Evolutionary conservation across 2,797 vertebrate genomes (phyloP).

Genomic region (Betta splendens): DNA sequence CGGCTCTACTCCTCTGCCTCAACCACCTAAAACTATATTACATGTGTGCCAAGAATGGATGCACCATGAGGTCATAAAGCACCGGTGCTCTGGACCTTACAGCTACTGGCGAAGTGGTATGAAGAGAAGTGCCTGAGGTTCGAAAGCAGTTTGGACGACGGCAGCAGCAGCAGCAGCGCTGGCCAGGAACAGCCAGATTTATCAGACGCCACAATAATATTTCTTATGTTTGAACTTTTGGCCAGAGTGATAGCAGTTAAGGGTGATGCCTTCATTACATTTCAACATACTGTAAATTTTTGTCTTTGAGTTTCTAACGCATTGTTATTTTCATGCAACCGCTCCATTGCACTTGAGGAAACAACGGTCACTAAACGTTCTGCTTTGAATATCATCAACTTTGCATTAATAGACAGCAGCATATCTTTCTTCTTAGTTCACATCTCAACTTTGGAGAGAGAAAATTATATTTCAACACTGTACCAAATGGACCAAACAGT

Average conservation of each 20-base stretch:
- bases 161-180: constrained; percentile 17
- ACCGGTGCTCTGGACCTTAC: constrained; percentile 22
- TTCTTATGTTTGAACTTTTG: constrained; percentile 24
- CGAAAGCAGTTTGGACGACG: constrained; percentile 37
- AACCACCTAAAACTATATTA: constrained; percentile 27
- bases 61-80: constrained; percentile 22
- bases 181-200: constrained; percentile 19
- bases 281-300: constrained; percentile 35
- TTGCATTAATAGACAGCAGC: constrained; percentile 26
- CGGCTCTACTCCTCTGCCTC: constrained; percentile 39
- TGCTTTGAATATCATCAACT: constrained; percentile 25
- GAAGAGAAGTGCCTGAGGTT: constrained; percentile 79
- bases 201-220: constrained; percentile 27
- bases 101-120: constrained; percentile 24
- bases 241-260: constrained; percentile 36
- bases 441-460: constrained; percentile 28
- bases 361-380: constrained; percentile 55
- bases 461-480: constrained; percentile 18
- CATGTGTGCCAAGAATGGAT: constrained; percentile 70
- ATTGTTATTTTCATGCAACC: constrained; percentile 48
- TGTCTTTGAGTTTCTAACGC: constrained; percentile 28
- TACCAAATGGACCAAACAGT: constrained; percentile 53
- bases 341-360: constrained; percentile 75
- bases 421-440: constrained; percentile 32
- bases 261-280: constrained; percentile 55